Evolutionary conservation across 2,797 vertebrate genomes (phyloP).

Genomic region (Anabacerthia variegaticeps): DNA sequence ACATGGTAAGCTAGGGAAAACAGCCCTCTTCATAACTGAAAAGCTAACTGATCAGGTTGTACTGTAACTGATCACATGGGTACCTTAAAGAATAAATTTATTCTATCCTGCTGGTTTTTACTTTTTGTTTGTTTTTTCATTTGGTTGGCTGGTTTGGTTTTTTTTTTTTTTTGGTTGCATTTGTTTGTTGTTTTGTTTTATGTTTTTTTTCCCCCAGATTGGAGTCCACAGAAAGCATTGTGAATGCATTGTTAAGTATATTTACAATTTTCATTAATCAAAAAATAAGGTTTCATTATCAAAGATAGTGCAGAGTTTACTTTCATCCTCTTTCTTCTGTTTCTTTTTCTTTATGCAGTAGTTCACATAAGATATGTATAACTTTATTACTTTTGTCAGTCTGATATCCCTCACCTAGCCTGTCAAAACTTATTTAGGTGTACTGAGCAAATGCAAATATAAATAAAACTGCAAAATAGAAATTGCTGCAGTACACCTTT

Average conservation of each 20-base stretch:
- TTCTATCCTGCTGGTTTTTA: not conserved
- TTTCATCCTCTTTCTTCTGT: not conserved
- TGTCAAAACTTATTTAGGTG: not conserved
- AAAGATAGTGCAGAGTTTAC: not conserved
- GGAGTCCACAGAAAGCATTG: not conserved
- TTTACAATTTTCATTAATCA: not conserved
- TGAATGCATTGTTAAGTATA: not conserved
- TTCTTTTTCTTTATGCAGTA: not conserved
- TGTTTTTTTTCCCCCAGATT: too few species aligned
- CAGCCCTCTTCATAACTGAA: constrained; percentile 29
- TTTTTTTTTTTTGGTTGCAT: too few species aligned
- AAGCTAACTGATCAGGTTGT: constrained; percentile 30
- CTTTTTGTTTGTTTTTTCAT: not conserved
- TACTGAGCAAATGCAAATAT: not conserved
- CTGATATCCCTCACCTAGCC: not conserved
- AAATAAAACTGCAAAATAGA: not conserved
- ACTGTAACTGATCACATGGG: constrained; percentile 44
- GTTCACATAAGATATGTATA: not conserved
- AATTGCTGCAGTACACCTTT: not conserved
- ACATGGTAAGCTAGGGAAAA: constrained; percentile 13
- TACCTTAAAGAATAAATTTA: not conserved
- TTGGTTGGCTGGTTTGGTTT: too few species aligned
- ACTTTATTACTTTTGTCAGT: not conserved
- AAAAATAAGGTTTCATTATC: not conserved
- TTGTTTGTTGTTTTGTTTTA: too few species aligned